A percentile compares a stretch with the other conserved stretches of the same genome.
These are phyloP conservation scores for Oligia strigilis DNA, from an alignment of 2,888 invertebrate genomes.

Conservation along the genomic window DNA sequence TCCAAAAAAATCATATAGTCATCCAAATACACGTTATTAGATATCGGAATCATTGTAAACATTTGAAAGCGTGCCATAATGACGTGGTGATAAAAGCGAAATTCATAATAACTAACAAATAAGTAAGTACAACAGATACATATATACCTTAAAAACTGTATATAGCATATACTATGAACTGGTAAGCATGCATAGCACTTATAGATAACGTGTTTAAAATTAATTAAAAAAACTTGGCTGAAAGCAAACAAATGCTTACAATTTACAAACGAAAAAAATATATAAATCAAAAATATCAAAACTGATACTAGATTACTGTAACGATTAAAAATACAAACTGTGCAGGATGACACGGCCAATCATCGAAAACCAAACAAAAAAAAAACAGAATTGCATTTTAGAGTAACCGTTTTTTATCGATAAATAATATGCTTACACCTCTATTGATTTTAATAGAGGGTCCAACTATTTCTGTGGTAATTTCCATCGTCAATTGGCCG, in stretches of 20 bases:
- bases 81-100: conserved; percentile 84
- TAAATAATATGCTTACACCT: conserved; percentile 52
- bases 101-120: conserved; percentile 84
- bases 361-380: neutral
- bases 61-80: conserved; percentile 90
- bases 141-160: conserved; percentile 83
- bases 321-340: conserved; percentile 58
- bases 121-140: conserved; percentile 90
- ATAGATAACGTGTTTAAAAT: conserved; percentile 74
- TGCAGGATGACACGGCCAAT: conserved; percentile 42
- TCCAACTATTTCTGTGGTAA: conserved; percentile 31
- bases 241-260: conserved; percentile 91
- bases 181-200: conserved; percentile 90
- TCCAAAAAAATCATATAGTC: conserved; percentile 78
- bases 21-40: conserved; percentile 82
- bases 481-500: conserved; percentile 31
- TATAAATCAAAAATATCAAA: conserved; percentile 50
- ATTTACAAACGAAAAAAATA: conserved; percentile 86
- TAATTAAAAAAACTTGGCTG: conserved; percentile 80
- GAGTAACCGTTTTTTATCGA: neutral
- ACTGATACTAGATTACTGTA: conserved; percentile 66
- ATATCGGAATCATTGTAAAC: conserved; percentile 86
- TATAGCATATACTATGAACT: conserved; percentile 89
- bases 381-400: neutral
- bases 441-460: conserved; percentile 51